Percentiles rank a stretch among this genome's conserved stretches.
phyloP scores from a whole-genome alignment of 2,113 vertebrate genomes.

The Chionodraco myersi region DNA sequence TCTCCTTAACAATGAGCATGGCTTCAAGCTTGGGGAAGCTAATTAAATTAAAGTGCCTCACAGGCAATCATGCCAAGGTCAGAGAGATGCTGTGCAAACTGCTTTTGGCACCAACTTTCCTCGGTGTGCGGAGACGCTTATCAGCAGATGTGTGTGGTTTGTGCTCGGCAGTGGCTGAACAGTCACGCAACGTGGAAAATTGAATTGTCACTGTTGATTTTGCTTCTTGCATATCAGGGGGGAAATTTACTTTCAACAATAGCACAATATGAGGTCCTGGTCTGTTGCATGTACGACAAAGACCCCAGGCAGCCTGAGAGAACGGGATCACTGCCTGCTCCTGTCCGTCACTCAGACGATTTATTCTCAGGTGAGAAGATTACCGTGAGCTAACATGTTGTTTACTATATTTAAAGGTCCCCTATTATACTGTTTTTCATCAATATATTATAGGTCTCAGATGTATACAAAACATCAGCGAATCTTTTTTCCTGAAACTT shows the following conservation, averaged over 20 bases:
- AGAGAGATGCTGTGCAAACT: conserved; percentile 78
- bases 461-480: too few species aligned
- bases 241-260: conserved; percentile 74
- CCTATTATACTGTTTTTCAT: too few species aligned
- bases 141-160: conserved; percentile 74
- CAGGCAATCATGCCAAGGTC: conserved; percentile 85
- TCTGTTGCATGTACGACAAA: conserved; percentile 44
- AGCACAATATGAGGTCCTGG: conserved; percentile 62
- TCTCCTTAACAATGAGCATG: conserved; percentile 81
- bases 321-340: conserved; percentile 1
- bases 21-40: conserved; percentile 77
- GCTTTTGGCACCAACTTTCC: conserved; percentile 77
- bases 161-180: conserved; percentile 41
- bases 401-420: neutral
- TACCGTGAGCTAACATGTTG: neutral
- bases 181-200: conserved; percentile 74
- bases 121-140: conserved; percentile 65
- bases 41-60: conserved; percentile 86
- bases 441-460: too few species aligned
- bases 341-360: neutral
- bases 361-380: neutral
- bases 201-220: conserved; percentile 84
- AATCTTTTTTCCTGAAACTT: too few species aligned
- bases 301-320: conserved; percentile 27
- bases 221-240: conserved; percentile 62